A percentile compares a stretch with the other conserved stretches of the same genome.
Evolutionary conservation across 1,140 invertebrate species (phyloP).

Genomic region (Drosophila nikananu): DNA sequence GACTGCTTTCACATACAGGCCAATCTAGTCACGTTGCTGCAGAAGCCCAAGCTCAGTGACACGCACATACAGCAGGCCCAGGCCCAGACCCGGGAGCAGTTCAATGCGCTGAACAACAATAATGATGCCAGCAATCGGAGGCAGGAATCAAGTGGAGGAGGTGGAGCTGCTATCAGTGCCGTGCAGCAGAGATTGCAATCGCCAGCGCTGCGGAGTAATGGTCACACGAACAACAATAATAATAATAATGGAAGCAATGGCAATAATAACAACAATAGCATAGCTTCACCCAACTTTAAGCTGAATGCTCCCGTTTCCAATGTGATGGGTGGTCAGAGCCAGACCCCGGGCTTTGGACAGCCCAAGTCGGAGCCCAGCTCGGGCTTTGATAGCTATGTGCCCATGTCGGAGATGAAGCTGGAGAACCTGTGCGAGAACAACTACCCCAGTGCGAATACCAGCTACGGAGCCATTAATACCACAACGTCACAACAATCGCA

Average conservation of each 20-base stretch:
- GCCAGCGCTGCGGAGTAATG: slow-evolving; percentile 67
- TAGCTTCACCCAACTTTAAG: slow-evolving; percentile 82
- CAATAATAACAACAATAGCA: slow-evolving; percentile 69
- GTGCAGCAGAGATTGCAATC: slow-evolving; percentile 78
- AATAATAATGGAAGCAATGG: slow-evolving; percentile 4
- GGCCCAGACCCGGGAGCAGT: slow-evolving; percentile 80
- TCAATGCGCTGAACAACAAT: slow-evolving; percentile 80
- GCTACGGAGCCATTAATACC: slow-evolving; percentile 63
- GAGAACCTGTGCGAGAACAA: slow-evolving; percentile 85
- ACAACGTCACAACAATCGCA: slow-evolving; percentile 39
- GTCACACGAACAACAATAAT: slow-evolving; percentile 53
- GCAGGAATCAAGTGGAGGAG: slow-evolving; percentile 10
- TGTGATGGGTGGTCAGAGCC: slow-evolving; percentile 45
- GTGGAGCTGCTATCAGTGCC: slow-evolving; percentile 52
- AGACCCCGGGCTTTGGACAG: slow-evolving; percentile 50
- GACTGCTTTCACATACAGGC: slow-evolving; percentile 96
- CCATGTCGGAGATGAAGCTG: slow-evolving; percentile 77
- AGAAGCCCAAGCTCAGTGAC: slow-evolving; percentile 89
- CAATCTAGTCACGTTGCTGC: slow-evolving; percentile 93
- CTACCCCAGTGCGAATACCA: slow-evolving; percentile 71
- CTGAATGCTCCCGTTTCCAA: slow-evolving; percentile 83
- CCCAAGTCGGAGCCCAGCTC: slow-evolving; percentile 82
- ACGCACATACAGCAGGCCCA: slow-evolving; percentile 86
- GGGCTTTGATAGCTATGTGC: slow-evolving; percentile 83
- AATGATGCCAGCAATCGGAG: slow-evolving; percentile 57